phyloP scores from a whole-genome alignment of 2,113 vertebrate species.

The Notiomystis cincta region DNA sequence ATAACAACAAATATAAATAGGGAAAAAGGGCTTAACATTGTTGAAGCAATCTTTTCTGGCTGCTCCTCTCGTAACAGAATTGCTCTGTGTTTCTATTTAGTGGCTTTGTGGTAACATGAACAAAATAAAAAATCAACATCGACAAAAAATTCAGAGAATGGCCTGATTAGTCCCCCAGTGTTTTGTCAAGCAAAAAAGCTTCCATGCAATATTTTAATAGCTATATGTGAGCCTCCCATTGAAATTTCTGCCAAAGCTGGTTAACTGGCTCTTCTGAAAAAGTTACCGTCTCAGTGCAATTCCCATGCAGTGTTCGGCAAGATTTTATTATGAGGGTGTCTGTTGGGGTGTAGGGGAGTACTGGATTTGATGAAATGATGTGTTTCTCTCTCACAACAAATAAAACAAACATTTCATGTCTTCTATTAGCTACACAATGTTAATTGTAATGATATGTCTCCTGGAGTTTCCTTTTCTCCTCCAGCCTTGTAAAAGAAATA shows the following conservation, averaged over 20 bases:
- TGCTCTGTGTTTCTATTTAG: background rate
- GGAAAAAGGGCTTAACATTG: background rate
- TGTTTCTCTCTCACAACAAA: conserved; percentile 63
- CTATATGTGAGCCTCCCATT: conserved; percentile 36
- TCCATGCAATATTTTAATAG: conserved; percentile 20
- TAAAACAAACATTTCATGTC: conserved; percentile 60
- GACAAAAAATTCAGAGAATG: conserved; percentile 22
- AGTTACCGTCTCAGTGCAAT: background rate
- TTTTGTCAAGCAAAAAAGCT: conserved; percentile 46
- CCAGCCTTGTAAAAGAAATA: conserved; percentile 68
- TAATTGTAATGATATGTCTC: conserved; percentile 63
- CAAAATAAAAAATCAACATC: conserved; percentile 5
- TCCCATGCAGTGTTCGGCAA: background rate
- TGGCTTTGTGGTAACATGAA: background rate
- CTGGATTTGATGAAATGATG: conserved; percentile 28
- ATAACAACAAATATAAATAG: background rate
- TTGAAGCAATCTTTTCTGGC: background rate
- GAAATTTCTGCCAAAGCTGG: conserved; percentile 39
- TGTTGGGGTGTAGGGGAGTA: background rate
- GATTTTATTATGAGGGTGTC: conserved; percentile 22
- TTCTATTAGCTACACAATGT: conserved; percentile 63
- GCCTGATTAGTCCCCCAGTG: conserved; percentile 16
- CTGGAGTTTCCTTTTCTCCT: conserved; percentile 57
- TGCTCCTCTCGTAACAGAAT: background rate
- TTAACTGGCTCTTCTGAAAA: conserved; percentile 33